Evolutionary conservation across 35 echinoderm and acorn worm genomes (phyloP).

Genomic region (Heliocidaris tuberculata): DNA sequence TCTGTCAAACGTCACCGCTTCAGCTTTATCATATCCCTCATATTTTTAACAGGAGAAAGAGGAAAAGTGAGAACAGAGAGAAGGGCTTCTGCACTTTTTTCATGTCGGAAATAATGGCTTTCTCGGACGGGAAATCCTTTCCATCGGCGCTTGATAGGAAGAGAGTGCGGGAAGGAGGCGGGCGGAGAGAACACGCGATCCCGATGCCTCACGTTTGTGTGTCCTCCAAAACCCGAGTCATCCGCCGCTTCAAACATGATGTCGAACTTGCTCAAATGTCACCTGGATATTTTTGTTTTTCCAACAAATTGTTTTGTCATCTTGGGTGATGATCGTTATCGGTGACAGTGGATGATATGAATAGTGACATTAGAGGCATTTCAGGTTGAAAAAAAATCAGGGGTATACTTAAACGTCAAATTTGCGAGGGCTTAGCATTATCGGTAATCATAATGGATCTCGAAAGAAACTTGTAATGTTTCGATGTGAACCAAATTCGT

Average conservation of each 20-base stretch:
- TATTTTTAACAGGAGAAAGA: not conserved
- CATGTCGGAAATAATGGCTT: constrained; percentile 30
- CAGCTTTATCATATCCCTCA: not conserved
- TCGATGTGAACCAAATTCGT: no score
- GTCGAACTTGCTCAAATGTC: constrained; percentile 15
- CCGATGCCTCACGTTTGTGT: not conserved
- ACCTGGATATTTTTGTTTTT: constrained; percentile 28
- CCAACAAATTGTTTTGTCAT: constrained; percentile 38
- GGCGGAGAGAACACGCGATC: constrained; percentile 11
- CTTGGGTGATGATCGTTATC: not conserved
- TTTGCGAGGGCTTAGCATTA: no score
- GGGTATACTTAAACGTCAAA: no score
- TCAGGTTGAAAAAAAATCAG: not conserved
- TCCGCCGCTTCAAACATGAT: not conserved
- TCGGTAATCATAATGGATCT: no score
- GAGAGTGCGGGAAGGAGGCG: constrained; percentile 10
- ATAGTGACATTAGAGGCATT: not conserved
- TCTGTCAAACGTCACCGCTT: not conserved
- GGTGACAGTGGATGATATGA: not conserved
- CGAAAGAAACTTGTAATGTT: no score
- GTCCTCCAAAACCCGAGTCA: constrained; percentile 1
- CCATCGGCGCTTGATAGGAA: constrained; percentile 19
- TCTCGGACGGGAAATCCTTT: not conserved
- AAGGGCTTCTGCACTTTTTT: constrained; percentile 13
- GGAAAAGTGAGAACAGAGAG: not conserved